Evolutionary conservation across 2,888 invertebrate genomes (phyloP).

Genomic region (Nyleta sp.): DNA sequence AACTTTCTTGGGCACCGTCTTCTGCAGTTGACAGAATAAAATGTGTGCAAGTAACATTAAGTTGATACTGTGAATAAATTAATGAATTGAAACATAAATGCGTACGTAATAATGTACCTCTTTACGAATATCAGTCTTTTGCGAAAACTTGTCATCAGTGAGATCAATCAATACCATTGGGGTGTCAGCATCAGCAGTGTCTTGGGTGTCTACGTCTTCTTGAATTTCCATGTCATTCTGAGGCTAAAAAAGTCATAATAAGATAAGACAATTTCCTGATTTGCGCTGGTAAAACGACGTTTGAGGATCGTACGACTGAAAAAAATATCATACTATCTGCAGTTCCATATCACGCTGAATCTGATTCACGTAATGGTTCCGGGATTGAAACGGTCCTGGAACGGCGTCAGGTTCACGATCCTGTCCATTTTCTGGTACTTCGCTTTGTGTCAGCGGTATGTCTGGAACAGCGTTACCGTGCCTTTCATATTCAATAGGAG

Average conservation of each 20-base stretch:
- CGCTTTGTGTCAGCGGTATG: neutral
- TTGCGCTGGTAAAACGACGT: too few relatives aligned
- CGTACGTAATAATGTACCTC: neutral
- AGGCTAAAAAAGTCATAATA: too few relatives aligned
- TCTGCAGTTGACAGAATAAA: neutral
- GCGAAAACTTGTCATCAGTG: neutral
- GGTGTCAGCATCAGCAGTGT: neutral
- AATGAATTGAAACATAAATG: conserved; percentile 1
- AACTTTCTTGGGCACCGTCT: neutral
- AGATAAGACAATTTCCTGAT: too few relatives aligned
- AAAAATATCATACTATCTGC: too few relatives aligned
- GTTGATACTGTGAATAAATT: neutral
- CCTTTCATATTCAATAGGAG: too few relatives aligned
- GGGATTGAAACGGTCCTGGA: neutral
- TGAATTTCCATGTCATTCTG: neutral
- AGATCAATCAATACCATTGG: neutral
- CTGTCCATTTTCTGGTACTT: neutral
- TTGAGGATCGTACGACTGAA: too few relatives aligned
- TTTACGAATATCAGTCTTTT: neutral
- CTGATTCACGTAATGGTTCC: too few relatives aligned
- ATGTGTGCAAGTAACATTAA: too few relatives aligned
- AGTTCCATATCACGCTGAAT: too few relatives aligned
- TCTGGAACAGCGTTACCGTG: neutral
- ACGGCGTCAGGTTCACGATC: neutral
- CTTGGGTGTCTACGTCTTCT: neutral